Base-by-base conservation (phyloP, 2,888 invertebrate genomes). In the Parnassius mnemosyne region DNA sequence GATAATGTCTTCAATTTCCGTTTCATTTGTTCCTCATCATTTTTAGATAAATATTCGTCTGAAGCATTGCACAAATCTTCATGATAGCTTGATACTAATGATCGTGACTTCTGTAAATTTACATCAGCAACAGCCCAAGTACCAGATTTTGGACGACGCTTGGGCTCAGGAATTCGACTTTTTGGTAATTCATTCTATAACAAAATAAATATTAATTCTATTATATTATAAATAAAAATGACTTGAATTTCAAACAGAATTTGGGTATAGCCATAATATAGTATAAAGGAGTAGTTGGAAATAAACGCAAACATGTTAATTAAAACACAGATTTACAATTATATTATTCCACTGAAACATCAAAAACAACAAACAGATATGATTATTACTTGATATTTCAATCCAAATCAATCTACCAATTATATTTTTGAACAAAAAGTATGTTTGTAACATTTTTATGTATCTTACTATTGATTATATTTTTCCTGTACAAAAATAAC, bases 1-100 rank as follows among this genome's bases (percentile, higher is more conserved):
- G 97, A 96, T 64, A 98, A 92, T 49, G 94, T 93, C 77, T 95
- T 95, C 56, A 96, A 93, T 82, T 96, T 96, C 71, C 95, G 94
- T 66, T 94, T 93, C 77, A 94, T 93, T 78, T 94, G 97, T 80
- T 95, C 97, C 81, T 95, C 95, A 86, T 95, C 97, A 78, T 85
- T 92, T 75, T 92, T 92, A 2, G 90, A 88, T 44, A 87, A 72
- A 63, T 83, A 79, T 54, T 91, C 92, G 71, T 91, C 91, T 52
- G 89, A 84, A 10, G 87, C 90, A 75, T 86, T 92, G 68, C 92
- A 94, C 16, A 94, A 82, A 49, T 93, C 93, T 73, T 95, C 95
- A 76, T 95, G 95, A 69, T 94, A 94, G 75, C 95, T 95, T 68
- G 94, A 95, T 53, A 94, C 94, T 65, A 95, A 83, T 16, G 93